Conservation (phyloP, 2,797 vertebrate species). For the Semaprochilodus insignis region DNA sequence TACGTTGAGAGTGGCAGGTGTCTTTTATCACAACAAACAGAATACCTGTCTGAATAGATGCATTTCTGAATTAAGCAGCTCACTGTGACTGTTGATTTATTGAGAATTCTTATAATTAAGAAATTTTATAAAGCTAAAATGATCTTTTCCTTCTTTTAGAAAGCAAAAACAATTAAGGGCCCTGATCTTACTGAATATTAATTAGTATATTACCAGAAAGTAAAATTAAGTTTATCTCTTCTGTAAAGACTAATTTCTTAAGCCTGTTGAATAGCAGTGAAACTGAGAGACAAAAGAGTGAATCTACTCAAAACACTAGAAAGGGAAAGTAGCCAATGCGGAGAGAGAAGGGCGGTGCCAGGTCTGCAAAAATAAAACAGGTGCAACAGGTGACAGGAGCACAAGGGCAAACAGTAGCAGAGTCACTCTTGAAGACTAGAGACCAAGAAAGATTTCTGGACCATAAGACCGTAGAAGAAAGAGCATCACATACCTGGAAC, state of each 20-base stretch:
- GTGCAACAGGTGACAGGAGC: constrained; percentile 78
- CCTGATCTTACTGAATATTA: neutral
- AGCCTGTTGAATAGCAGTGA: neutral
- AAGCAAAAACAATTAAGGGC: too few relatives aligned
- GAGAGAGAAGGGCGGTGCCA: constrained; percentile 72
- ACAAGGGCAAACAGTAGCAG: constrained; percentile 69
- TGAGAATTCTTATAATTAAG: neutral
- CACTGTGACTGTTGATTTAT: neutral
- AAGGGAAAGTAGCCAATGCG: constrained; percentile 73
- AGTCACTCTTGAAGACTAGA: constrained; percentile 42
- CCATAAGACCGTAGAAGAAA: constrained; percentile 18
- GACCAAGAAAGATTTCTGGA: constrained; percentile 38
- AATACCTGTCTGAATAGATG: neutral
- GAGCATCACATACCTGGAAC: constrained; percentile 40
- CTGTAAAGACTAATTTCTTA: neutral
- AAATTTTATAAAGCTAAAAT: neutral
- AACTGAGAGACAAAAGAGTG: constrained; percentile 11
- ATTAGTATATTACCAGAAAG: neutral
- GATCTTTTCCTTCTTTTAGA: neutral
- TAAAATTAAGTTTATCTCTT: neutral
- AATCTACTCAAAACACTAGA: constrained; percentile 42
- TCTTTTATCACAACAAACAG: neutral
- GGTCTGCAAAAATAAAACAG: constrained; percentile 77
- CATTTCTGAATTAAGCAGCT: neutral
- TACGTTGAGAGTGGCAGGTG: neutral